Evolutionary conservation across 2,888 invertebrate genomes (phyloP), one percentile per base, ranked within the genome.

Genomic region (Aphelenchoides bicaudatus): DNA sequence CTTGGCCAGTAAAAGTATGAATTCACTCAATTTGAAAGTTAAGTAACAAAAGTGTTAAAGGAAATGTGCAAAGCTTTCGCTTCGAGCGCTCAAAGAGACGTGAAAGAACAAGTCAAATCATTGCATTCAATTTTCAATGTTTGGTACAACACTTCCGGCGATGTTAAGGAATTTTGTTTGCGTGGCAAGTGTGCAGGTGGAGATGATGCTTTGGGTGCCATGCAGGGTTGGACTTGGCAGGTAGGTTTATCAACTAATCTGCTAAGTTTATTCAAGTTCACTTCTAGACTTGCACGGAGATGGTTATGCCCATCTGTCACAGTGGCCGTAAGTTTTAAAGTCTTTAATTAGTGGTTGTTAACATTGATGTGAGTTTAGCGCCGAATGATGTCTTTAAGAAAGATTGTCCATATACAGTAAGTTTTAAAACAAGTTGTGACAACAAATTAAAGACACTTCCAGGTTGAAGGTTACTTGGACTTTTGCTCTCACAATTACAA

Each of bases 221-320:
- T 69, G 0, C 54, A 70, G 27, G 77, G 75, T 19, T 78, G 76
- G 77, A 72, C 73, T 25, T 78, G 69, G 69, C 74, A 74, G 68
- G 70, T 68, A n/a, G n/a, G n/a, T n/a, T n/a, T n/a, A n/a, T n/a
- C n/a, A n/a, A n/a, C n/a, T n/a, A n/a, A n/a, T n/a, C n/a, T n/a
- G n/a, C n/a, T n/a, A n/a, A n/a, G n/a, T n/a, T n/a, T n/a, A n/a
- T n/a, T n/a, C n/a, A n/a, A n/a, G n/a, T n/a, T n/a, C n/a, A n/a
- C n/a, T n/a, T n/a, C n/a, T n/a, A n/a, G n/a, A n/a, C n/a, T 23
- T 96, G 96, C 78, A 91, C 91, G 25, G 94, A 98, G 81, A 91
- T 96, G 88, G 87, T 92, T 60, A 91, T 93, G 90, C 94, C 94
- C 0, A 86, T 88, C 83, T 94, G 94, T 80, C 82, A 86, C 66